These are phyloP conservation scores for Trachelipus rathkii DNA, from an alignment of 1,140 invertebrate species.

Conservation along the genomic window DNA sequence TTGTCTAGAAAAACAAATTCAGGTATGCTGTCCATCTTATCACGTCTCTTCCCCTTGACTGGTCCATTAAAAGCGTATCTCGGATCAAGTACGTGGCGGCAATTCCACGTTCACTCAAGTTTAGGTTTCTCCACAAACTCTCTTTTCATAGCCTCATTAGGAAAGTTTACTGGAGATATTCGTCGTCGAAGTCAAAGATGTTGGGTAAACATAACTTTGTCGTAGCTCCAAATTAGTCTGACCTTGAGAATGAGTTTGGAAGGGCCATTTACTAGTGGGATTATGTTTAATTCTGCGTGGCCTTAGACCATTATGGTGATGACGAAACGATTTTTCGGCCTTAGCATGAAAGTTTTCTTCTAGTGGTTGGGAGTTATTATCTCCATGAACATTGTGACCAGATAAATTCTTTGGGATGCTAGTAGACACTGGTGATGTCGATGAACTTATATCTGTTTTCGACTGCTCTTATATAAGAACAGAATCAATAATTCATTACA, in stretches of 20 bases:
- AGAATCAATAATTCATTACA: no score
- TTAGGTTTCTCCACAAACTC: no score
- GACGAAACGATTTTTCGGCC: neutral
- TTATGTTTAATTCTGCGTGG: neutral
- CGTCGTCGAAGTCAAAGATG: neutral
- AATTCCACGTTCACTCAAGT: no score
- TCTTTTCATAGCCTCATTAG: neutral
- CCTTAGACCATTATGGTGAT: neutral
- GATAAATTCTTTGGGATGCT: neutral
- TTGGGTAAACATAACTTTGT: neutral
- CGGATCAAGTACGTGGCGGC: no score
- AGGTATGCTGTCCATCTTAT: no score
- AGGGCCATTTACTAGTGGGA: neutral
- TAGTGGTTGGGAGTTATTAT: neutral
- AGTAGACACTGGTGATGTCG: no score
- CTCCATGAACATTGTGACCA: neutral
- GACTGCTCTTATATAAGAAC: no score
- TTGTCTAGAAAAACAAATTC: no score
- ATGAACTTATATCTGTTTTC: no score
- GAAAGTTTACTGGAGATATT: neutral
- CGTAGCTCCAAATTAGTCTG: neutral
- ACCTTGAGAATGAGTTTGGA: neutral
- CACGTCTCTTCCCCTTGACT: no score
- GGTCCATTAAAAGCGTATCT: no score
- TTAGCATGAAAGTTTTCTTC: neutral